Conservation (phyloP, 1,140 invertebrate species). For the Macrobrachium rosenbergii region DNA sequence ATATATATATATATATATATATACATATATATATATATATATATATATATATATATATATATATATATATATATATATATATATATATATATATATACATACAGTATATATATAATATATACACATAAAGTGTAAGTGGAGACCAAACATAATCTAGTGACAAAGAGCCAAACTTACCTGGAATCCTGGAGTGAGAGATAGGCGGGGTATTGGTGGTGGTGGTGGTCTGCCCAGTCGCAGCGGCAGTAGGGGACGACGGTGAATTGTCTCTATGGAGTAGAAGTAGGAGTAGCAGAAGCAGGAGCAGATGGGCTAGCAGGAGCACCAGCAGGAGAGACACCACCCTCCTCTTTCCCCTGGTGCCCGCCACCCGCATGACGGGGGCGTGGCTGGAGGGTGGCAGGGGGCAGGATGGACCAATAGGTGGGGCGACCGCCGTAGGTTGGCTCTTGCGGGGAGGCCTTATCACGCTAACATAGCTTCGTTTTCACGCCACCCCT, state of each 20-base stretch:
- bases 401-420: conserved; percentile 8
- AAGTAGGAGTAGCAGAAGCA: conserved; percentile 44
- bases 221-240: not conserved
- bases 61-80: not conserved
- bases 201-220: conserved; percentile 1
- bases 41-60: not conserved
- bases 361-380: conserved; percentile 54
- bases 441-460: not conserved
- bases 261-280: conserved; percentile 34
- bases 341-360: conserved; percentile 52
- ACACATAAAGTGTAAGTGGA: not conserved
- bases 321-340: conserved; percentile 57
- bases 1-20: not conserved
- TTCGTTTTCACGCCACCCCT: conserved; percentile 24
- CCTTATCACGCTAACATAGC: conserved; percentile 32
- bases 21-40: not conserved
- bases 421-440: not conserved
- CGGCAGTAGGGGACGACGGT: conserved; percentile 15
- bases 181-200: conserved; percentile 2
- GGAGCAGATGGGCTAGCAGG: conserved; percentile 55
- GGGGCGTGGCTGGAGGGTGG: conserved; percentile 38
- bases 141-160: not conserved
- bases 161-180: not conserved
- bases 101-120: too few relatives aligned
- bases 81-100: too few relatives aligned